These are phyloP conservation scores for Campylomormyrus numenius DNA, from an alignment of 2,113 vertebrate species.

Conservation along the genomic window DNA sequence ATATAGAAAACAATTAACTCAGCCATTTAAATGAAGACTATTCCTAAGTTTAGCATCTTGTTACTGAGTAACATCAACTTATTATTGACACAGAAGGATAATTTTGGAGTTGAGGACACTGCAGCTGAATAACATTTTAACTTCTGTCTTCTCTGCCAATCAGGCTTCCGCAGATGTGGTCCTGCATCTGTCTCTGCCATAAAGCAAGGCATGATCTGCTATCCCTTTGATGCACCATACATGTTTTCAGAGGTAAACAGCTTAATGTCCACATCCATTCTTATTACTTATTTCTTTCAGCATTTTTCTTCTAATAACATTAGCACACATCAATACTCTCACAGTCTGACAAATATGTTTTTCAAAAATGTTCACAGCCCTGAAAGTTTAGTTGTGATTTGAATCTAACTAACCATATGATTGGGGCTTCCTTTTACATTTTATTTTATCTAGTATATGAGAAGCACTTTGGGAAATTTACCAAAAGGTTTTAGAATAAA, in stretches of 20 bases:
- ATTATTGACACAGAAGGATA: neutral
- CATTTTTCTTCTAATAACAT: neutral
- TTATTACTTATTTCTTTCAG: neutral
- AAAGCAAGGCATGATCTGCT: conserved; percentile 70
- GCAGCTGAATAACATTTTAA: neutral
- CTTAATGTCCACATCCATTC: neutral
- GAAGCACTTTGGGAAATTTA: neutral
- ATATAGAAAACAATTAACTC: neutral
- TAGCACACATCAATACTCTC: neutral
- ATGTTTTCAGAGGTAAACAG: conserved; percentile 80
- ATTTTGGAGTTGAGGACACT: neutral
- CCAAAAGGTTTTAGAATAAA: neutral
- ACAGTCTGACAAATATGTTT: neutral
- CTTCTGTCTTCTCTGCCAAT: neutral
- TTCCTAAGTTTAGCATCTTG: neutral
- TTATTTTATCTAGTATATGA: neutral
- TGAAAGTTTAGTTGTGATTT: neutral
- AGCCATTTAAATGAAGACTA: neutral
- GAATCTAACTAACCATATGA: neutral
- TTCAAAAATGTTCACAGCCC: neutral
- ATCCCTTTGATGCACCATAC: conserved; percentile 72
- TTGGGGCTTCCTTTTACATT: neutral
- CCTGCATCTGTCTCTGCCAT: conserved; percentile 75
- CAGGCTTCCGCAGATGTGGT: conserved; percentile 83
- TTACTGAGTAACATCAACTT: neutral